These are phyloP conservation scores for Meda fulgida DNA, from an alignment of 2,797 vertebrate species.

Conservation along the genomic window DNA sequence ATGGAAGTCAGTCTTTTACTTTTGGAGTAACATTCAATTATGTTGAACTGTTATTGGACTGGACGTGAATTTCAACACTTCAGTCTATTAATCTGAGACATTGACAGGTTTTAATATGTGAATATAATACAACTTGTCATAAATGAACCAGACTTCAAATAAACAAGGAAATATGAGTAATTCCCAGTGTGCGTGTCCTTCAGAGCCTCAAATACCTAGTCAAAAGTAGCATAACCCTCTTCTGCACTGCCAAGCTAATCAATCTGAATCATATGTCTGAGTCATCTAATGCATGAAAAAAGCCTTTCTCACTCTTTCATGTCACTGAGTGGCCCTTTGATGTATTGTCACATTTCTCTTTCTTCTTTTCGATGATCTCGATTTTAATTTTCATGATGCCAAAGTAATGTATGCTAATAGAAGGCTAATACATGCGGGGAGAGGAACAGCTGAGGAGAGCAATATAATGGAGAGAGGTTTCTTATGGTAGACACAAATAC, in stretches of 20 bases:
- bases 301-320: conserved; percentile 71
- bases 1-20: conserved; percentile 10
- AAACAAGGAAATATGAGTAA: conserved; percentile 43
- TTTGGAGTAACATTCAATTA: conserved; percentile 10
- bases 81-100: conserved; percentile 17
- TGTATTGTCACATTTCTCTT: conserved; percentile 51
- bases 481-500: conserved; percentile 42
- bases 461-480: conserved; percentile 50
- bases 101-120: conserved; percentile 10
- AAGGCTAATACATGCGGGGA: conserved; percentile 71
- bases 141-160: conserved; percentile 31
- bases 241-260: conserved; percentile 48
- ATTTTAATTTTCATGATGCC: conserved; percentile 77
- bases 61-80: conserved; percentile 27
- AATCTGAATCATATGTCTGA: conserved; percentile 71
- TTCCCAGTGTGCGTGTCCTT: conserved; percentile 24
- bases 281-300: conserved; percentile 75
- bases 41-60: conserved; percentile 24
- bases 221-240: conserved; percentile 27
- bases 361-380: conserved; percentile 71
- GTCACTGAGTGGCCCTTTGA: conserved; percentile 65
- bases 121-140: conserved; percentile 11
- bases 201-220: conserved; percentile 8
- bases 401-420: conserved; percentile 75
- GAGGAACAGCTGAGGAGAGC: conserved; percentile 53